Evolutionary conservation across 53 echinoderm and acorn worm genomes (phyloP).

Genomic region (Hippasteria phrygiana): DNA sequence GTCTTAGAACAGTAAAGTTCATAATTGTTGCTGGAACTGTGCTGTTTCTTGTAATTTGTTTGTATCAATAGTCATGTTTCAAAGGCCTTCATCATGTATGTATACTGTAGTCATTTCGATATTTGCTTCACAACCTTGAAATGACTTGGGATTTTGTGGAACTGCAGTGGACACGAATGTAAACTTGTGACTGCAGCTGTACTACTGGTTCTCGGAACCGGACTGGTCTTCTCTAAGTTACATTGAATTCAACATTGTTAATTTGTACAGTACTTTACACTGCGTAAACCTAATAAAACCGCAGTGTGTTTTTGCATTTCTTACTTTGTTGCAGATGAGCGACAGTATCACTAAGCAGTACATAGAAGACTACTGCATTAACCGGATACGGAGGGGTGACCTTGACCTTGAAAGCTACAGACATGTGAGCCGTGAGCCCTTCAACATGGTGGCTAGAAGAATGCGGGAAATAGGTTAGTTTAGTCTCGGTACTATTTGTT

Average conservation of each 20-base stretch:
- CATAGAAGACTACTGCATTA: constrained; percentile 96
- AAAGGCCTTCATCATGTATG: too few species aligned
- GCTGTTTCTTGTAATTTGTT: too few species aligned
- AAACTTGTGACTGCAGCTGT: neutral
- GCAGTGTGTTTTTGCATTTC: constrained; percentile 32
- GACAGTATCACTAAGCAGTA: constrained; percentile 85
- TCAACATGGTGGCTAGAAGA: constrained; percentile 87
- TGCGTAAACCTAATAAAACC: neutral
- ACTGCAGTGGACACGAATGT: too few species aligned
- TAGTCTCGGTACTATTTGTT: neutral
- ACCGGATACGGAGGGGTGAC: constrained; percentile 85
- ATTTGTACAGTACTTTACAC: neutral
- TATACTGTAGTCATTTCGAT: too few species aligned
- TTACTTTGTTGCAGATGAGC: constrained; percentile 84
- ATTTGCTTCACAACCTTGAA: too few species aligned
- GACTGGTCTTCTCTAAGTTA: too few species aligned
- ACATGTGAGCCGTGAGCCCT: constrained; percentile 91
- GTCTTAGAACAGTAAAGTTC: too few species aligned
- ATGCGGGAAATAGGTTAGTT: constrained; percentile 95
- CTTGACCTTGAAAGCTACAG: constrained; percentile 72
- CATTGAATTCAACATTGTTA: too few species aligned
- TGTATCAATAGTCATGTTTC: too few species aligned
- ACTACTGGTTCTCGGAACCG: neutral
- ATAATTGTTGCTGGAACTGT: too few species aligned
- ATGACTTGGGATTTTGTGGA: too few species aligned